Conservation (phyloP, 2,113 vertebrate species). For the Setophaga petechia region DNA sequence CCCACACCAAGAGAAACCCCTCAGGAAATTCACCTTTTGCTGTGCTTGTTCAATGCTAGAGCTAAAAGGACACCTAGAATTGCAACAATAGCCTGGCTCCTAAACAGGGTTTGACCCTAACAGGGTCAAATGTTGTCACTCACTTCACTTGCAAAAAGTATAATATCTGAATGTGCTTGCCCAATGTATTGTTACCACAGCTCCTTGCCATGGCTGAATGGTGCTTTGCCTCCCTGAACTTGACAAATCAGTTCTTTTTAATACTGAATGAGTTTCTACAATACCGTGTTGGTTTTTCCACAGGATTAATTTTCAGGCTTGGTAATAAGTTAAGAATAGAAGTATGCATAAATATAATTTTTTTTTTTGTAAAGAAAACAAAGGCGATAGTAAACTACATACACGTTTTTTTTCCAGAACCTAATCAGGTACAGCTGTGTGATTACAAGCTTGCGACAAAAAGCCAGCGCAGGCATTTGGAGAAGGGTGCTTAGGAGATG, state of each 20-base stretch:
- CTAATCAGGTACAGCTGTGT: neutral
- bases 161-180: neutral
- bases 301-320: neutral
- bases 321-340: neutral
- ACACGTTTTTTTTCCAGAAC: neutral
- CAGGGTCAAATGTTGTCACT: neutral
- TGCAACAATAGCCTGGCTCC: neutral
- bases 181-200: constrained; percentile 5
- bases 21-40: neutral
- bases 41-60: neutral
- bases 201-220: neutral
- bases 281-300: neutral
- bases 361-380: neutral
- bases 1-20: neutral
- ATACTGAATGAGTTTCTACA: constrained; percentile 15
- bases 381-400: neutral
- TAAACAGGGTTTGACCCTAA: neutral
- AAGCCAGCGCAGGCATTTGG: neutral
- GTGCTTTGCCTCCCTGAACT: neutral
- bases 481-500: neutral
- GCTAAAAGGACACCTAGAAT: neutral
- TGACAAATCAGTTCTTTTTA: constrained; percentile 7
- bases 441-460: neutral
- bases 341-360: neutral
- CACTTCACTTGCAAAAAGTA: neutral